Percentiles rank a stretch among this genome's conserved stretches.
Conservation (phyloP, 2,797 vertebrate species). For the Amniataba percoides region DNA sequence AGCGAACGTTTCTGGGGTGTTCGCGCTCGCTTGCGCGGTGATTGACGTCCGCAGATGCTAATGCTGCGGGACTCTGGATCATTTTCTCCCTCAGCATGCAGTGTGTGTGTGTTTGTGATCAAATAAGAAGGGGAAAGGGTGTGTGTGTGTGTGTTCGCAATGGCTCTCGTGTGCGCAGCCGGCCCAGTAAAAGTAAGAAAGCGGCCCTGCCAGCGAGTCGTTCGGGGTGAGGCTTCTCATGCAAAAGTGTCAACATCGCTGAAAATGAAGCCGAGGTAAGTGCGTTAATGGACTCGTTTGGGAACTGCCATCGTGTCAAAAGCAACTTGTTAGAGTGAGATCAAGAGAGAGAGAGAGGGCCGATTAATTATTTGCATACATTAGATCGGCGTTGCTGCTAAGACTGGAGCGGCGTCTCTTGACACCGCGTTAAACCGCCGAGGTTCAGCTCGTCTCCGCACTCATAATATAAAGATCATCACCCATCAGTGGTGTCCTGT, state of each 20-base stretch:
- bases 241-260: conserved; percentile 69
- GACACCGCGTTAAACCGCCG: conserved; percentile 46
- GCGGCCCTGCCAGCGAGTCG: conserved; percentile 28
- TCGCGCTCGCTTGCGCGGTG: conserved; percentile 13
- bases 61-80: conserved; percentile 49
- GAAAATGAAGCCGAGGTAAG: conserved; percentile 66
- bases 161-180: not conserved
- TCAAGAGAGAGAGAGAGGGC: conserved; percentile 53
- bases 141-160: not conserved
- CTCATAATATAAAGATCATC: conserved; percentile 47
- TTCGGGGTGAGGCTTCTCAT: conserved; percentile 39
- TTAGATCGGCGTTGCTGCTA: conserved; percentile 61
- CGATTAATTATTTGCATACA: conserved; percentile 78
- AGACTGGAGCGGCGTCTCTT: conserved; percentile 51
- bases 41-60: conserved; percentile 52
- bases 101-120: not conserved
- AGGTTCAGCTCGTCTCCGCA: conserved; percentile 35
- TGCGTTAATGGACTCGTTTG: conserved; percentile 74
- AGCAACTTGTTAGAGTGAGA: conserved; percentile 73
- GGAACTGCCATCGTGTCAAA: conserved; percentile 75
- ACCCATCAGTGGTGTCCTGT: conserved; percentile 28
- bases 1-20: conserved; percentile 37
- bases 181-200: conserved; percentile 13
- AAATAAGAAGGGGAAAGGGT: not conserved
- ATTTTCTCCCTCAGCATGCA: conserved; percentile 26